Evolutionary conservation across 2,888 invertebrate genomes (phyloP), one percentile per base, ranked within the genome.

Genomic region (Tineola bisselliella): DNA sequence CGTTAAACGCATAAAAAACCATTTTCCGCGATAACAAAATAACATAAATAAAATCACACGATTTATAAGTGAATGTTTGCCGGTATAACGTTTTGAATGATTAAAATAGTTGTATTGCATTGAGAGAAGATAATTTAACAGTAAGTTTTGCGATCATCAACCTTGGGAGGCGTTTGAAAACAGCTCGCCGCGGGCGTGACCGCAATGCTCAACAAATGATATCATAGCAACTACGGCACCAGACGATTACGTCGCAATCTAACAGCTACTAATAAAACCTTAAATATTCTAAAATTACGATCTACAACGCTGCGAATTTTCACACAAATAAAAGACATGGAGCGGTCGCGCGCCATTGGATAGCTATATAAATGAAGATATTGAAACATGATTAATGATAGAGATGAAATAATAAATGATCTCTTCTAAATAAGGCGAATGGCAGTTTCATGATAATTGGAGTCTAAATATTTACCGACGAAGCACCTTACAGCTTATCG

Each of bases 241-340:
- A 44, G 74, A 75, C 76, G 77, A 77, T 81, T 83, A 79, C 80
- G 79, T 74, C 77, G 79, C 77, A 79, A 81, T 79, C 80, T 76
- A 75, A 74, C 76, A 56, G 19, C 56, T 56, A 56, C 19, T 25
- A 54, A 54, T 25, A 18, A 54, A 25, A 54, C 54, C 19, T 48
- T 25, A 54, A 54, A 54, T 18, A 18, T 54, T 18, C 54, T 54
- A 54, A 54, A 54, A 25, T 17, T 25, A 54, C 54, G 19, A 54
- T 54, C 54, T 54, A 54, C 54, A 54, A 54, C 54, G 54, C 54
- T 54, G 54, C 19, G 18, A 54, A 54, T 54, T 25, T 54, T 25
- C 13, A 18, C 18, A 54, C 18, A 25, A 12, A 54, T n/a, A 25
- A 54, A 54, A 25, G 6, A 25, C 17, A 12, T 2, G 17, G 17